phyloP scores from a whole-genome alignment of 2,113 vertebrate genomes.

The Sprattus sprattus region DNA sequence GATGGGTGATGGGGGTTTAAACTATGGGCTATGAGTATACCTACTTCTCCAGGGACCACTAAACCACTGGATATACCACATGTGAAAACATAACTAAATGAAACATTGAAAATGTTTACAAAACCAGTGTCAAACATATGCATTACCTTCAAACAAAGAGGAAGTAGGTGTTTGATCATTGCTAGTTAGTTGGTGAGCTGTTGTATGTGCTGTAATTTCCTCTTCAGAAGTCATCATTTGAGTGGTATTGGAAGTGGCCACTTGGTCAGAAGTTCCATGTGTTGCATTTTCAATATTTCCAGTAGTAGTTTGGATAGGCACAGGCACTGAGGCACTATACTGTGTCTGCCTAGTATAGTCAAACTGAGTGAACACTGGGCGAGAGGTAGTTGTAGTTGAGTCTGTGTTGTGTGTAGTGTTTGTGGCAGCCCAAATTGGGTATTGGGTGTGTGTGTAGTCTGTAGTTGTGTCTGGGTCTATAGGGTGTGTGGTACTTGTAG shows the following conservation, averaged over 20 bases:
- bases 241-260: background rate
- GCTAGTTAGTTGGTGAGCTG: background rate
- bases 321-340: no score
- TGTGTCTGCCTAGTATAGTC: background rate
- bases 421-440: background rate
- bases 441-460: background rate
- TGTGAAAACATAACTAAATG: background rate
- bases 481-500: no score
- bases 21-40: no score
- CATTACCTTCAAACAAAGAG: background rate
- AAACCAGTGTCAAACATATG: background rate
- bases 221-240: background rate
- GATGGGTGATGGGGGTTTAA: no score
- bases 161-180: background rate
- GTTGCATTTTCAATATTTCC: background rate
- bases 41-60: no score
- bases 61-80: background rate
- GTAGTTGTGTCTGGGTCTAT: background rate
- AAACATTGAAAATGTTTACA: background rate
- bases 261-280: background rate
- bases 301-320: background rate
- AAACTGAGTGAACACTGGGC: background rate
- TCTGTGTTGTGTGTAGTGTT: background rate
- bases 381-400: background rate
- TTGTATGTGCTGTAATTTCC: background rate